These are phyloP conservation scores for Eulemur rufifrons DNA, from an alignment of 2,113 vertebrate genomes.

Conservation along the genomic window DNA sequence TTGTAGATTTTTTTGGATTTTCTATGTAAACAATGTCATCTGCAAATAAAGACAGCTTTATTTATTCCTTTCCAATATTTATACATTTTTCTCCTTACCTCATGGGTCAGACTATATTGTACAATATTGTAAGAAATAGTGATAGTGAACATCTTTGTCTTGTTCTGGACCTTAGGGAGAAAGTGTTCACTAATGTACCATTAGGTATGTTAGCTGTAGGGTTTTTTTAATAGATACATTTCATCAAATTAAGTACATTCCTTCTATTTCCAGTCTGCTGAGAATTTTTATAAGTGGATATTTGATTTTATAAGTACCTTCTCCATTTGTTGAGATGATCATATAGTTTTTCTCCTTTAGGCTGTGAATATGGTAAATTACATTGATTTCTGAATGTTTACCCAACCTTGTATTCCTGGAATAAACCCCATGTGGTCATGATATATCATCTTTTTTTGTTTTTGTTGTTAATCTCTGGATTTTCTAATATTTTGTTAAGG, in stretches of 20 bases:
- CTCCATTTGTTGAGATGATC: neutral
- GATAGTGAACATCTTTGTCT: neutral
- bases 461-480: neutral
- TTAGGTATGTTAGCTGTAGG: neutral
- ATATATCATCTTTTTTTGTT: neutral
- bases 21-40: neutral
- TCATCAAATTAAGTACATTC: neutral
- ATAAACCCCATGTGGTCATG: neutral
- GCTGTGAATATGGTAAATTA: neutral
- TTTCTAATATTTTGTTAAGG: neutral
- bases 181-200: neutral
- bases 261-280: neutral
- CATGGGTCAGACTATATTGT: neutral
- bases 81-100: neutral
- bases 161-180: neutral
- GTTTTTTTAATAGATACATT: neutral
- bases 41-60: neutral
- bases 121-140: neutral
- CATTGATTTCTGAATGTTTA: neutral
- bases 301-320: neutral
- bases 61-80: neutral
- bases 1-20: neutral
- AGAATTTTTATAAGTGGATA: neutral
- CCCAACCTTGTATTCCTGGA: neutral
- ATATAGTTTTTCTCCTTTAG: neutral